Base-by-base conservation (phyloP, 2,888 invertebrate genomes). In the Chironomus riparius region DNA sequence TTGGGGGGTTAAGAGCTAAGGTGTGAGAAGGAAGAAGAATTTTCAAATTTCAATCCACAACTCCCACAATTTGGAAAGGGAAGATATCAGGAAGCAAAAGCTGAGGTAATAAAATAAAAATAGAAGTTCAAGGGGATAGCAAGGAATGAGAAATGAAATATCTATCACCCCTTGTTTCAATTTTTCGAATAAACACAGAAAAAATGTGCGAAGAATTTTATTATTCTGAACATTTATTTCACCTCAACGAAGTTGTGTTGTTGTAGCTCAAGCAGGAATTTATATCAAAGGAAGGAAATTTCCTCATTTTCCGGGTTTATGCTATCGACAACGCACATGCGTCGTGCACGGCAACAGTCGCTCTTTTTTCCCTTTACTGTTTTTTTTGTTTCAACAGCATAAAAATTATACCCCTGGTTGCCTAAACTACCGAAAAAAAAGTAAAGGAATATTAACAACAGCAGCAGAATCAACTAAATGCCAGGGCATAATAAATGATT, bases 141-240 rank as follows among this genome's bases (percentile, higher is more conserved):
- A 10, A 38, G n/a, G 10, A 70, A 70, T 1, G 13, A 38, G 50
- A 56, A 56, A 10, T 18, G 4, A 28, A 15, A 72, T 21, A 62
- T 62, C 24, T 21, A 24, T 72, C 61, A 72, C 72, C 72, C 72
- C 72, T 72, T 70, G 70, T 70, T 70, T 70, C 70, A 70, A 50
- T 50, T 50, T 10, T 38, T 38, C 38, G 38, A 38, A 38, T 38
- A 38, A 50, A n/a, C 38, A 38, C 50, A 50, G 56, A 56, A 56
- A 24, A 21, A 72, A 72, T 72, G 62, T 72, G 72, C 72, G 47
- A 72, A 72, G 72, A 28, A 62, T 72, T 62, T 72, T 72, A 62
- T 72, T 62, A 61, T 72, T 70, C 70, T 50, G 70, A 70, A 56
- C 70, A 70, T 70, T 70, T 50, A 56, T 72, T 72, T 62, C 72